These are phyloP conservation scores for Hormiphora californensis DNA, from an alignment of 37 sponge, comb jelly and placozoan genomes.

Conservation along the genomic window DNA sequence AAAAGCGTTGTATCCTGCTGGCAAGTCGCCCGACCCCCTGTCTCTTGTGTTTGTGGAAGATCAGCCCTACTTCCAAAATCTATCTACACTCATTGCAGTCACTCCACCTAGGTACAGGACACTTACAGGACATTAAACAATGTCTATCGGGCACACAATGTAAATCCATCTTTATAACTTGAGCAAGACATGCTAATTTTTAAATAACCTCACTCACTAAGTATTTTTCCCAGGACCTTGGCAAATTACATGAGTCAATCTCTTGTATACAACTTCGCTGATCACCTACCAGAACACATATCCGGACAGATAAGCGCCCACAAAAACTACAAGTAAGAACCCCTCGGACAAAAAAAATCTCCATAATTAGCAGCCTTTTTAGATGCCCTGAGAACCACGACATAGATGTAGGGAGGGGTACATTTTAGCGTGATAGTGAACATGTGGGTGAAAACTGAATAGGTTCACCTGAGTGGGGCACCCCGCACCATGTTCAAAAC, in stretches of 20 bases:
- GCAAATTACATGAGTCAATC: conserved; percentile 6
- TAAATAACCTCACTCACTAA: background rate
- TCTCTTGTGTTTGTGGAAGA: conserved; percentile 14
- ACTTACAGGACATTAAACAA: too few species aligned
- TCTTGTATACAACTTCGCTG: conserved; percentile 34
- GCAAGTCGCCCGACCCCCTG: background rate
- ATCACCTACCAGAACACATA: conserved; percentile 45
- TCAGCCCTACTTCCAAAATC: background rate
- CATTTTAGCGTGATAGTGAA: too few species aligned
- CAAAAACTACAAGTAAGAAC: conserved; percentile 17
- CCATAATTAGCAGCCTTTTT: too few species aligned
- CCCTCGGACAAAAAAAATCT: too few species aligned
- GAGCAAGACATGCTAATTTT: background rate
- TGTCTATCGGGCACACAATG: too few species aligned
- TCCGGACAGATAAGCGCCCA: conserved; percentile 31
- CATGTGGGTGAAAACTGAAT: too few species aligned
- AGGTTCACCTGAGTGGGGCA: too few species aligned
- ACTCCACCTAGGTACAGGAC: too few species aligned
- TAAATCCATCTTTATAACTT: background rate
- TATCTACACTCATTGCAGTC: background rate
- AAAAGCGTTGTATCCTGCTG: background rate
- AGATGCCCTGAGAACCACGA: too few species aligned
- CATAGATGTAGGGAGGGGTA: too few species aligned
- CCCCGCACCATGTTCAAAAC: too few species aligned
- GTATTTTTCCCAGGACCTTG: background rate